These are phyloP conservation scores for Scleropages formosus DNA, from an alignment of 2,797 vertebrate species.

Conservation along the genomic window DNA sequence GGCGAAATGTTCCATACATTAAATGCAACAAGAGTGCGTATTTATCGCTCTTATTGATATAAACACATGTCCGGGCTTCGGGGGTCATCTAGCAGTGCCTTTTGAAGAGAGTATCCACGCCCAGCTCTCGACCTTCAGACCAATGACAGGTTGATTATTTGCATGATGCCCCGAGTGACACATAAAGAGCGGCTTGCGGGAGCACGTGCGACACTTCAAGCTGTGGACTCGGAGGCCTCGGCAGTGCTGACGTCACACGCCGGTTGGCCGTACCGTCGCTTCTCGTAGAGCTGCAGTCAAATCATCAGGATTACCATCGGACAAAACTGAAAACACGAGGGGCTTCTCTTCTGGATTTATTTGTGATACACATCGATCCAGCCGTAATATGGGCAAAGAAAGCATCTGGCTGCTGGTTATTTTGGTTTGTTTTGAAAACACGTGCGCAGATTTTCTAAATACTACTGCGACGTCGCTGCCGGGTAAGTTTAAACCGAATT, in stretches of 20 bases:
- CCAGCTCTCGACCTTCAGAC: conserved; percentile 51
- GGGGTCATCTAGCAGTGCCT: conserved; percentile 9
- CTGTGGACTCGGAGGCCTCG: conserved; percentile 47
- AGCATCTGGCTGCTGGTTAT: conserved; percentile 53
- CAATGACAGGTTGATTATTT: conserved; percentile 62
- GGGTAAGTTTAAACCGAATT: conserved; percentile 53
- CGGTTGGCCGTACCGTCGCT: conserved; percentile 21
- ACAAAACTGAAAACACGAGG: background rate
- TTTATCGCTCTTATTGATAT: background rate
- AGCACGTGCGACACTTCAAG: conserved; percentile 56
- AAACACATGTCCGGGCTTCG: conserved; percentile 42
- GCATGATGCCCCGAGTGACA: conserved; percentile 54
- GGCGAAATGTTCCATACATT: background rate
- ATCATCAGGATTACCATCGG: conserved; percentile 46
- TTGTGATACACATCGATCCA: conserved; percentile 31
- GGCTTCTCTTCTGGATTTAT: background rate
- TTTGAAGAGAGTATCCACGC: conserved; percentile 40
- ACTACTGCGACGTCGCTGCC: conserved; percentile 49
- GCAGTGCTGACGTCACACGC: background rate
- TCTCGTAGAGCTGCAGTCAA: conserved; percentile 18
- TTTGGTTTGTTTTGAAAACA: conserved; percentile 63
- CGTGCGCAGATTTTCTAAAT: conserved; percentile 56
- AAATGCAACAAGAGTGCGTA: background rate
- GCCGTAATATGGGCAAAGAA: conserved; percentile 67
- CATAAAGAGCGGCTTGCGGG: conserved; percentile 65